A percentile compares a stretch with the other conserved stretches of the same genome.
phyloP scores from a whole-genome alignment of 2,797 vertebrate species.

The Rhincodon typus region DNA sequence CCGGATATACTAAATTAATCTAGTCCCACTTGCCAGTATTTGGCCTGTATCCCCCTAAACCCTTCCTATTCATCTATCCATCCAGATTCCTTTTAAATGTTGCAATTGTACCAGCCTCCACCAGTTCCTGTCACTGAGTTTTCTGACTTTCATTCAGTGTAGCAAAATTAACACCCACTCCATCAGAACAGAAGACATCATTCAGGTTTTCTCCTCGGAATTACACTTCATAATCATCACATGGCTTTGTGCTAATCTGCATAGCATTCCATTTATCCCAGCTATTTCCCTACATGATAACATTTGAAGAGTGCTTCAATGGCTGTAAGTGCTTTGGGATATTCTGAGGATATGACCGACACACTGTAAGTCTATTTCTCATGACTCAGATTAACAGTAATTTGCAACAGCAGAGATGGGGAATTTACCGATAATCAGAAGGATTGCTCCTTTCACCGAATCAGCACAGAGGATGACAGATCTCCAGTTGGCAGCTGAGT shows the following conservation, averaged over 20 bases:
- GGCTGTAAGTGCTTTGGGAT: not conserved
- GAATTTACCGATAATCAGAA: not conserved
- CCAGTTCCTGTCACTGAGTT: not conserved
- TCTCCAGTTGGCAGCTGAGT: not conserved
- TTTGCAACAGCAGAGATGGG: not conserved
- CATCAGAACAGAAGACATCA: not conserved
- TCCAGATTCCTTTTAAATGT: no score
- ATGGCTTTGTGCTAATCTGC: not conserved
- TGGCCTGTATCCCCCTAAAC: no score
- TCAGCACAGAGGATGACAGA: not conserved
- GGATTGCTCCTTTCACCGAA: no score
- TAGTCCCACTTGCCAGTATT: no score
- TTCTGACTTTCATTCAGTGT: not conserved
- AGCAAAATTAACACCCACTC: not conserved
- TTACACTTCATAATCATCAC: not conserved
- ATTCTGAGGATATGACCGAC: not conserved
- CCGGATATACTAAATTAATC: not conserved
- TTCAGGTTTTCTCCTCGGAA: not conserved
- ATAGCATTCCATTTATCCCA: not conserved
- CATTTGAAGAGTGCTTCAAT: not conserved
- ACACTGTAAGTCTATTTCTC: not conserved
- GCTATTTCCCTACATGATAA: not conserved
- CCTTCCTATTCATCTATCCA: no score
- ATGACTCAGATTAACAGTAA: not conserved
- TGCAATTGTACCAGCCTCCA: no score